phyloP scores from a whole-genome alignment of 2,888 invertebrate species.

The Eurois occulta region DNA sequence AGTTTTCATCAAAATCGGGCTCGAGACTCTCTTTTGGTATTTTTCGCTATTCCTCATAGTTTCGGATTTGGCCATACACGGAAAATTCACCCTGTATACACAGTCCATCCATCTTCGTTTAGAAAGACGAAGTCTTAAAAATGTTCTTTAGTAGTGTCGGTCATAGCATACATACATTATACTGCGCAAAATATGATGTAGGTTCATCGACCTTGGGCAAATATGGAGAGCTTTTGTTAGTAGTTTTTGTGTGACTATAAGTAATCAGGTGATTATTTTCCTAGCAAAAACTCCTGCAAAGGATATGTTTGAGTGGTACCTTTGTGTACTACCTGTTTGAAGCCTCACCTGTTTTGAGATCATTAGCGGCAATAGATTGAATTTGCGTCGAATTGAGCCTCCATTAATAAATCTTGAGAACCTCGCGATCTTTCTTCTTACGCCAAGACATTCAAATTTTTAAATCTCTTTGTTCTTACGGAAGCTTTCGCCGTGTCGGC shows the following conservation, averaged over 20 bases:
- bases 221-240: conserved; percentile 37
- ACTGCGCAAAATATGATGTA: conserved; percentile 9
- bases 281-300: conserved; percentile 30
- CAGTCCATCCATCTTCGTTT: neutral
- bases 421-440: neutral
- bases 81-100: no score
- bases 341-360: neutral
- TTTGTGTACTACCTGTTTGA: conserved; percentile 1
- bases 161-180: neutral
- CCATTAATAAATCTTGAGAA: neutral
- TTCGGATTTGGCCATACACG: no score
- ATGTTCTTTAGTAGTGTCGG: neutral
- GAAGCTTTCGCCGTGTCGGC: no score
- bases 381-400: neutral
- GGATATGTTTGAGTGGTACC: neutral
- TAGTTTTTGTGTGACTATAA: conserved; percentile 34
- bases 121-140: neutral
- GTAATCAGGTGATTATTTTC: conserved; percentile 17
- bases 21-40: no score
- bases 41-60: no score
- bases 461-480: neutral
- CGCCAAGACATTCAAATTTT: no score
- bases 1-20: no score
- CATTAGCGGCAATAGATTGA: neutral
- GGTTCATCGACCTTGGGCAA: conserved; percentile 44